These are phyloP conservation scores for Aphaenogaster floridana DNA, from an alignment of 1,140 invertebrate species.

Conservation along the genomic window DNA sequence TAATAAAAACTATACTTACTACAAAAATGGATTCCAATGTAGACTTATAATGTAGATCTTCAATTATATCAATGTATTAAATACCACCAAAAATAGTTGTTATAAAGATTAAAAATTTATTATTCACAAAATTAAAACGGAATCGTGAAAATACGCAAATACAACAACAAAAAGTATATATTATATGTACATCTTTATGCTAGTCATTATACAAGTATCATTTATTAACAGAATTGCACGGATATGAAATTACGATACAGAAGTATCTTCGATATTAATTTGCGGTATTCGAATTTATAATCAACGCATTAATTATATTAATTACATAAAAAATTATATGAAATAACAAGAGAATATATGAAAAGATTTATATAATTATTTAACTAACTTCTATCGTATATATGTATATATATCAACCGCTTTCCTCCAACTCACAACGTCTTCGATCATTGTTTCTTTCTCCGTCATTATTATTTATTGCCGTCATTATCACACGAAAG, in stretches of 20 bases:
- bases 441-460: slow-evolving; percentile 11
- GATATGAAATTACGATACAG: slow-evolving; percentile 15
- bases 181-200: slow-evolving; percentile 33
- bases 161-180: slow-evolving; percentile 34
- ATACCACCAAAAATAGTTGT: slow-evolving; percentile 5
- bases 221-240: slow-evolving; percentile 39
- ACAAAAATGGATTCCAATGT: not conserved
- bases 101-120: slow-evolving; percentile 50
- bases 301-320: slow-evolving; percentile 25
- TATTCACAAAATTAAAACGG: not conserved
- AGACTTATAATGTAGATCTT: not conserved
- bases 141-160: slow-evolving; percentile 4
- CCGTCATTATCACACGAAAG: not conserved
- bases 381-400: slow-evolving; percentile 30
- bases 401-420: not conserved
- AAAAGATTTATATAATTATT: slow-evolving; percentile 7
- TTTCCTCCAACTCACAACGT: not conserved
- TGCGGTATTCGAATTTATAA: not conserved
- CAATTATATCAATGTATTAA: not conserved
- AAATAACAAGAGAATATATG: slow-evolving; percentile 5
- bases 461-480: not conserved
- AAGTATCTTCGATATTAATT: slow-evolving; percentile 16
- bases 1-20: not conserved
- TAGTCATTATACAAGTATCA: slow-evolving; percentile 30
- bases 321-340: slow-evolving; percentile 28